Percentiles rank a stretch among this genome's conserved stretches.
Conservation (phyloP, 2,888 invertebrate species). For the Scaptomyza tumidula region DNA sequence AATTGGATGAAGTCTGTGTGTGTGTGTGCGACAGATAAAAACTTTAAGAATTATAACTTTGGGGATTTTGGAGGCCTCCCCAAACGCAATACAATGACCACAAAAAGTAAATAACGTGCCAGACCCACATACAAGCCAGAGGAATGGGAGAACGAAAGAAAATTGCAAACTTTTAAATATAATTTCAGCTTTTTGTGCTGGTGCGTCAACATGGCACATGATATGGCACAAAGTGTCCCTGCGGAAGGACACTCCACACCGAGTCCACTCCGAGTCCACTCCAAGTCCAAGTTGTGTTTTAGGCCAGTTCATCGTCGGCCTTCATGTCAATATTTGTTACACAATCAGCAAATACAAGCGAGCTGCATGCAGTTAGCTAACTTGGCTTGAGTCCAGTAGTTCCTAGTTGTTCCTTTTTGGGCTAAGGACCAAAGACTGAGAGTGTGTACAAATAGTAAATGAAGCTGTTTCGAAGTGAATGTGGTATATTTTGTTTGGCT, state of each 20-base stretch:
- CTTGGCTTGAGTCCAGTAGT: constrained; percentile 22
- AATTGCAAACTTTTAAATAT: constrained; percentile 71
- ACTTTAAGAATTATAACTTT: constrained; percentile 80
- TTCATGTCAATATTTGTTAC: constrained; percentile 79
- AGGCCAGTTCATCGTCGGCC: constrained; percentile 37
- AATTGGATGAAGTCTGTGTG: constrained; percentile 10
- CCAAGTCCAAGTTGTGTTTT: constrained; percentile 15
- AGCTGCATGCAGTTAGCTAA: constrained; percentile 31
- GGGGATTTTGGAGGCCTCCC: constrained; percentile 66
- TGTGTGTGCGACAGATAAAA: constrained; percentile 62
- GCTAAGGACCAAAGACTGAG: constrained; percentile 23
- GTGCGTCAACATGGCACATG: constrained; percentile 78
- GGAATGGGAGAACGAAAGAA: constrained; percentile 11
- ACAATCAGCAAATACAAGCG: constrained; percentile 69
- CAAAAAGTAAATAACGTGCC: constrained; percentile 75
- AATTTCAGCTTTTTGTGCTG: constrained; percentile 78
- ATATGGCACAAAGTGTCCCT: constrained; percentile 67
- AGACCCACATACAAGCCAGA: constrained; percentile 22
- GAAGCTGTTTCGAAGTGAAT: constrained; percentile 30
- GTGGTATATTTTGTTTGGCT: constrained; percentile 58
- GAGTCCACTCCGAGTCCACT: constrained; percentile 2
- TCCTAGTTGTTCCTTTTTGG: constrained; percentile 7
- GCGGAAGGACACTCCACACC: constrained; percentile 31
- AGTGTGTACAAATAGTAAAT: constrained; percentile 37
- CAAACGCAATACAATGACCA: constrained; percentile 69